Evolutionary conservation across 2,888 invertebrate species (phyloP).

Genomic region (Nomada goodeniana): DNA sequence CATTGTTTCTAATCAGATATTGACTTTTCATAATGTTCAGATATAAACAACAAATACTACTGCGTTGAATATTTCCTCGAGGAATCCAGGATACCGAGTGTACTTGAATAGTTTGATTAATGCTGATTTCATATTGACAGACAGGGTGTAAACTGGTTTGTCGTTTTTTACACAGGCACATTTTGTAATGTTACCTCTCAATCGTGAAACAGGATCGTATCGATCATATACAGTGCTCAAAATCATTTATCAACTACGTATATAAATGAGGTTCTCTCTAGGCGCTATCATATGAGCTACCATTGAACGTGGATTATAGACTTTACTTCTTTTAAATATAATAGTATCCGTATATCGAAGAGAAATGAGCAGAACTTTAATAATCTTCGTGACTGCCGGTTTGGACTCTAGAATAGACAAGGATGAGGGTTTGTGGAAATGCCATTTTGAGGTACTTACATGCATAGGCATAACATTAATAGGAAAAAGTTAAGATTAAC

Average conservation of each 20-base stretch:
- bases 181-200: slow-evolving; percentile 1
- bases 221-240: neutral
- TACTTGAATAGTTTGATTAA: slow-evolving; percentile 22
- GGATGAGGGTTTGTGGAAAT: too few species aligned
- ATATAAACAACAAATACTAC: neutral
- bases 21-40: too few species aligned
- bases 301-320: too few species aligned
- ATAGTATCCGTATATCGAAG: neutral
- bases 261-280: neutral
- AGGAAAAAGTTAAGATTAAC: too few species aligned
- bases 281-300: neutral
- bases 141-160: slow-evolving; percentile 14
- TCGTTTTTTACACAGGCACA: neutral
- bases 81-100: neutral
- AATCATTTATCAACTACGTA: neutral
- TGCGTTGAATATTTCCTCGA: neutral
- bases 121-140: slow-evolving; percentile 8
- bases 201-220: neutral
- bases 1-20: too few species aligned
- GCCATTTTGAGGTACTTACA: too few species aligned
- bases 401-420: too few species aligned
- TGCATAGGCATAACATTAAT: too few species aligned
- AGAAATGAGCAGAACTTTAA: neutral
- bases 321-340: neutral
- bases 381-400: too few species aligned